These are phyloP conservation scores for Sebastes diaconus DNA, from an alignment of 2,797 vertebrate species.

Conservation along the genomic window DNA sequence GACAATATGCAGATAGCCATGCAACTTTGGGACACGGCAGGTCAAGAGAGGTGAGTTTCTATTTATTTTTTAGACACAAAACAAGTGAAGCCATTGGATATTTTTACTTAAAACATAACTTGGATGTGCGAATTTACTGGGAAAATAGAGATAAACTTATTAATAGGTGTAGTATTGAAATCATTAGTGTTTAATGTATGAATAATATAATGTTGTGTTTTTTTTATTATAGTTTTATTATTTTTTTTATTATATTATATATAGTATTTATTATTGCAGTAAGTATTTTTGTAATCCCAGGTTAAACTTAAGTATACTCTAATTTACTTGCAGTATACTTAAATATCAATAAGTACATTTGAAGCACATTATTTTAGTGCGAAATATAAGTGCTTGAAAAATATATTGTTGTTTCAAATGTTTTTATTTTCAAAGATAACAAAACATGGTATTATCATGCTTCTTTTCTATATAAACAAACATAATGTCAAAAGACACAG, in stretches of 20 bases:
- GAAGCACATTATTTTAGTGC: not conserved
- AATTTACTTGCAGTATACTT: not conserved
- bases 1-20: conserved; percentile 87
- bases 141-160: not conserved
- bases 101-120: not conserved
- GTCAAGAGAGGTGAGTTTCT: conserved; percentile 88
- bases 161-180: not conserved
- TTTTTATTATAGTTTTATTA: no score
- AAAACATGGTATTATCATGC: no score
- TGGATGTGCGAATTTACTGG: not conserved
- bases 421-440: no score
- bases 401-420: no score
- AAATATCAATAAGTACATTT: not conserved
- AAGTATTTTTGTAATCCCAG: not conserved
- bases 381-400: no score
- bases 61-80: not conserved
- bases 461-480: not conserved
- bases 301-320: not conserved
- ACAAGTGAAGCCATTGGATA: not conserved
- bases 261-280: not conserved
- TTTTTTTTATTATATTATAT: no score
- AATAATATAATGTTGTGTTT: not conserved
- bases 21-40: conserved; percentile 96
- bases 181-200: not conserved
- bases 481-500: not conserved